Evolutionary conservation across 2,888 invertebrate genomes (phyloP), one percentile per base, ranked within the genome.

Genomic region (Hyposoter didymator): DNA sequence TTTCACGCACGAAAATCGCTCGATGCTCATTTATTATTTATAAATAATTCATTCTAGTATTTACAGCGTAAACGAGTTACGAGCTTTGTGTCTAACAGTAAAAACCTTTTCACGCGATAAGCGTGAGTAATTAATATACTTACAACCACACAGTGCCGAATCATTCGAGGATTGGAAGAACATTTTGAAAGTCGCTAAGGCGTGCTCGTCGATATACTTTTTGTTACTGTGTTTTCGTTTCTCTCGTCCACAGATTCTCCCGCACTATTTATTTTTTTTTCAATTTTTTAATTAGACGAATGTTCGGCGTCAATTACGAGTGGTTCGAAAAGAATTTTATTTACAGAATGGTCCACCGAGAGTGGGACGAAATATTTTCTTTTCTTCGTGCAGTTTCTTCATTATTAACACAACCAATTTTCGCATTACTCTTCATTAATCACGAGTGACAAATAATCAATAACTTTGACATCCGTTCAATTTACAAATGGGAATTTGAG

Each of bases 111-210:
- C 84, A 70, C 70, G 78, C 78, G 76, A 39, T 69, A 45, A 32
- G 43, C 78, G 69, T 69, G 35, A 47, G 17, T 64, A 47, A 73
- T 80, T 43, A 28, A 43, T 47, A 55, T 70, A 76, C 66, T 84
- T 84, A 84, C 80, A 84, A 81, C 70, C 69, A 66, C 52, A 59
- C 74, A 84, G 81, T 81, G 76, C 85, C 70, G 84, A 84, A 84
- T 82, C 82, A 74, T 76, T 78, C 87, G 87, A 86, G 84, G 87
- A 87, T 84, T 90, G 91, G 91, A 91, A 91, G 90, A 91, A 88
- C 89, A 84, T 87, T 88, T 87, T 82, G 70, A 84, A 87, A 76
- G 76, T 81, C 81, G 59, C 75, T 75, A 81, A 85, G 79, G 84
- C 84, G 82, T 78, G 73, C 75, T 82, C 49, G 78, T 75, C 45